Evolutionary conservation across 2,888 invertebrate genomes (phyloP).

Genomic region (Merodon equestris): DNA sequence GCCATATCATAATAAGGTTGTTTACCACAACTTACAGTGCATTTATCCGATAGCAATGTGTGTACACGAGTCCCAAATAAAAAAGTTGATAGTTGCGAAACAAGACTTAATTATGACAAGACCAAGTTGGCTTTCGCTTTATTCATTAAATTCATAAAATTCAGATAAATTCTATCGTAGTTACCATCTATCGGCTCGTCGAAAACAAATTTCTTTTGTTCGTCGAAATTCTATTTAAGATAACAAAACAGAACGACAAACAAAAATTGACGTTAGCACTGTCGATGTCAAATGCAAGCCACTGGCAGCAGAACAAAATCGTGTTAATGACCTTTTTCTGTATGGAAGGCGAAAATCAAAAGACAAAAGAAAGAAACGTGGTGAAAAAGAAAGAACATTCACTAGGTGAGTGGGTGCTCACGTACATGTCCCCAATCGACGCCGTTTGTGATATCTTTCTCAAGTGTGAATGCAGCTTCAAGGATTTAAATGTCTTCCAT

Average conservation of each 20-base stretch:
- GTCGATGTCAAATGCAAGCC: slow-evolving; percentile 11
- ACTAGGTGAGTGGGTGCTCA: slow-evolving; percentile 40
- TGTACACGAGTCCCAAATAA: too few species aligned
- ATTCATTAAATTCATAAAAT: too few species aligned
- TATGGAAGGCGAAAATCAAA: slow-evolving; percentile 20
- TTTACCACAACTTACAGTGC: too few species aligned
- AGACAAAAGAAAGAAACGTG: slow-evolving; percentile 19
- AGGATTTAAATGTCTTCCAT: not conserved
- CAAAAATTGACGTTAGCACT: slow-evolving; percentile 3
- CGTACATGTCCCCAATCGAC: slow-evolving; percentile 19
- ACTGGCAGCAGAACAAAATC: not conserved
- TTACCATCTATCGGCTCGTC: too few species aligned
- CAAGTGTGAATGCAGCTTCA: slow-evolving; percentile 6
- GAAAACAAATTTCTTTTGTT: too few species aligned
- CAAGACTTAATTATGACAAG: too few species aligned
- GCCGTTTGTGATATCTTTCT: slow-evolving; percentile 11
- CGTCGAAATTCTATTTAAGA: too few species aligned
- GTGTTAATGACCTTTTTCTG: slow-evolving; percentile 45
- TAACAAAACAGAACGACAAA: slow-evolving; percentile 14
- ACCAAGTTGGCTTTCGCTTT: too few species aligned
- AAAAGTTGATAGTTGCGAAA: too few species aligned
- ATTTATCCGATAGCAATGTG: too few species aligned
- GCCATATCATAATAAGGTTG: too few species aligned
- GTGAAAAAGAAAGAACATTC: slow-evolving; percentile 16
- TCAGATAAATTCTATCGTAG: too few species aligned